Base-by-base conservation (phyloP, 2,888 invertebrate species). In the Augochlorella aurata region DNA sequence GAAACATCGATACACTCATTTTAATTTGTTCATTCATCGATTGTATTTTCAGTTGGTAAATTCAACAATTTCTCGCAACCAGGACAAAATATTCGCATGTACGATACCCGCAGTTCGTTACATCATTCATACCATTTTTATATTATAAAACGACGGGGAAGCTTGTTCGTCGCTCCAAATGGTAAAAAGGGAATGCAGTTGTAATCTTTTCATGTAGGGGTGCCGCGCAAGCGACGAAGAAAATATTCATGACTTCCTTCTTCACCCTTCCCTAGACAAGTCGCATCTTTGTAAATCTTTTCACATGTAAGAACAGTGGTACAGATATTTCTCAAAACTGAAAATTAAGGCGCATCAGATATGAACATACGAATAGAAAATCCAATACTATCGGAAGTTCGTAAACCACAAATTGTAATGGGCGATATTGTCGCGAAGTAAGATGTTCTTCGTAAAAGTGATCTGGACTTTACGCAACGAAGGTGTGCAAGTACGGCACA, bases 401-500 rank as follows among this genome's bases (percentile, higher is more conserved):
- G 58, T 9, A 14, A 0, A 14, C 54, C 12, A 5, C 8, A 16
- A 24, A 24, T 24, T 16, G 24, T 38, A 38, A 38, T 38, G 5
- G 24, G 24, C 24, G 14, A 2, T 5, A 54, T 21, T 54, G 54
- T 5, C 54, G 21, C 54, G 54, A 12, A 14, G 12, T 21, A 14
- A 7, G 2, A 16, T 29, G 14, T 7, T 24, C 8, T 58, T 24
- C 58, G 14, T 4, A 7, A 24, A 4, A 14, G 58, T 5, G n/a
- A 38, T n/a, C 10, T 14, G 29, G n/a, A 10, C 9, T 24, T 49
- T 4, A 1, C 47, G 16, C 24, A 49, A 47, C 16, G 24, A 12
- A 61, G 47, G 71, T 54, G 21, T 7, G 38, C 3, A 38, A 38
- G 24, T n/a, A n/a, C 47, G 9, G 16, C n/a, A 67, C 70, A 78